Percentiles rank a stretch among this genome's conserved stretches.
Evolutionary conservation across 2,113 vertebrate genomes (phyloP).

Genomic region (Toxotes chatareus): DNA sequence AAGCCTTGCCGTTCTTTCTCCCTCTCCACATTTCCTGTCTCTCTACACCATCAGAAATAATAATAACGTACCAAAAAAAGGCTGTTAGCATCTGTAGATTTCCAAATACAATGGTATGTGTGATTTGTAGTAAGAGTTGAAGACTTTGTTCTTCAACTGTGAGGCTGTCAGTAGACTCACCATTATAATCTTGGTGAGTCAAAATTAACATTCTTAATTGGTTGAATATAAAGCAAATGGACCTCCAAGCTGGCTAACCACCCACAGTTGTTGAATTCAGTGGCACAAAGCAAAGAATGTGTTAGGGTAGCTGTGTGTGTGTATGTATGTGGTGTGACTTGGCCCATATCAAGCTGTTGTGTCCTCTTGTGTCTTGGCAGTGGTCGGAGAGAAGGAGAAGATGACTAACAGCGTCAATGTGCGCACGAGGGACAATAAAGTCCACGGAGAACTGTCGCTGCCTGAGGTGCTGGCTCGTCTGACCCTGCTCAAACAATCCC

Average conservation of each 20-base stretch:
- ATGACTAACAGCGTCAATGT: slow-evolving; percentile 89
- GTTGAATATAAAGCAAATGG: slow-evolving; percentile 21
- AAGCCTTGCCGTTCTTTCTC: neutral
- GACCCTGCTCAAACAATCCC: slow-evolving; percentile 86
- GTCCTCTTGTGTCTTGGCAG: slow-evolving; percentile 80
- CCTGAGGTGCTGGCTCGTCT: slow-evolving; percentile 88
- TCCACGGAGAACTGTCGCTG: slow-evolving; percentile 90
- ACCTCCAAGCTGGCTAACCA: slow-evolving; percentile 35
- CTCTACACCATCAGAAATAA: neutral
- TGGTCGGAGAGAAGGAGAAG: slow-evolving; percentile 97
- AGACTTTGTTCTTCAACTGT: neutral
- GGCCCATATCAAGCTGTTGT: slow-evolving; percentile 61
- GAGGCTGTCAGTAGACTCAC: neutral
- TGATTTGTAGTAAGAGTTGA: neutral
- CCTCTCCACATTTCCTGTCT: neutral
- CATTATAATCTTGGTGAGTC: neutral
- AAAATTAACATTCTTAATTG: slow-evolving; percentile 32
- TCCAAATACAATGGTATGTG: neutral
- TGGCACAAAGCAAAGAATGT: slow-evolving; percentile 3
- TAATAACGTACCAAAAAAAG: no score
- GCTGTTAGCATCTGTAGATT: neutral
- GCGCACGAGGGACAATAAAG: slow-evolving; percentile 94
- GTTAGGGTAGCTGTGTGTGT: slow-evolving; percentile 62
- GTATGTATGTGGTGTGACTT: slow-evolving; percentile 33
- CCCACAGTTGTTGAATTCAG: slow-evolving; percentile 43